Conservation (phyloP, 2,113 vertebrate genomes). For the Ammospiza nelsoni region DNA sequence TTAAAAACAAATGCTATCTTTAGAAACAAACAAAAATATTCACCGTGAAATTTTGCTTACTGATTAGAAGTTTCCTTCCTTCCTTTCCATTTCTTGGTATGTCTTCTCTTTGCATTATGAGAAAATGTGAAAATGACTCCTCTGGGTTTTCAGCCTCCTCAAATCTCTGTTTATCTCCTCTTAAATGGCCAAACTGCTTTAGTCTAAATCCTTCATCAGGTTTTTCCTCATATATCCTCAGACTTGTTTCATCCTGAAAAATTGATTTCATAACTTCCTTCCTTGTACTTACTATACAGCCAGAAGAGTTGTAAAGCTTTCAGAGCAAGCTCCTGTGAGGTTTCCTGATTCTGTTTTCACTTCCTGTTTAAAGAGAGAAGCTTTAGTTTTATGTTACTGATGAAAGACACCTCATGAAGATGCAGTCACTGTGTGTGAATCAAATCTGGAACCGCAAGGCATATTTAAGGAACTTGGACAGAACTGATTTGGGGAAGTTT, state of each 20-base stretch:
- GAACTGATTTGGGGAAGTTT: background rate
- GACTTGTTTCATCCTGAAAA: background rate
- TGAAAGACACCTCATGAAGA: background rate
- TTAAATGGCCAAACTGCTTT: background rate
- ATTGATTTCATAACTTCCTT: background rate
- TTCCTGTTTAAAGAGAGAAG: background rate
- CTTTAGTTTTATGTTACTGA: background rate
- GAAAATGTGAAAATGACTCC: background rate
- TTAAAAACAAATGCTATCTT: background rate
- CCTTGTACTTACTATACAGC: background rate
- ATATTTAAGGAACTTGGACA: background rate
- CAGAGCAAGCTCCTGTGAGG: background rate
- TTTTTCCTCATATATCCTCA: background rate
- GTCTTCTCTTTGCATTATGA: background rate
- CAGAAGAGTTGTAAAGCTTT: slow-evolving; percentile 30
- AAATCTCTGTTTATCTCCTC: background rate
- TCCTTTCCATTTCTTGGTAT: background rate
- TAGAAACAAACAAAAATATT: background rate
- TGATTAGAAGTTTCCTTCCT: background rate
- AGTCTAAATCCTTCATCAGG: background rate
- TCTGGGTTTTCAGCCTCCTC: background rate
- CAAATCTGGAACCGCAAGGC: background rate
- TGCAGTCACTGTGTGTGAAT: background rate
- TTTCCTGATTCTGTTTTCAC: background rate
- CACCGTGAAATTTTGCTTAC: background rate